Conservation (phyloP, 2,888 invertebrate species). For the Maniola hyperantus region DNA sequence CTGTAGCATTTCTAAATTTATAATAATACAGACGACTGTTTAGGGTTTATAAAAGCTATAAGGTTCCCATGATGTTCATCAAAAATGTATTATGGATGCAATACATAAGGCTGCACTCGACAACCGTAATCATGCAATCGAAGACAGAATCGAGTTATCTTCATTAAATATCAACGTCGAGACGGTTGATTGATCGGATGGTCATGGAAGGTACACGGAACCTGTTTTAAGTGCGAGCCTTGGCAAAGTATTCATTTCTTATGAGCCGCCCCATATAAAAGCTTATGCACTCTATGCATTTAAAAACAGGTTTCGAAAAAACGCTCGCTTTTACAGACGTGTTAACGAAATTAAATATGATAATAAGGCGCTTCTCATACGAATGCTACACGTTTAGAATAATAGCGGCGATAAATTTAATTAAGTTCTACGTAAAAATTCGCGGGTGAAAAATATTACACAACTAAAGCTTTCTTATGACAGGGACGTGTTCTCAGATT, state of each 20-base stretch:
- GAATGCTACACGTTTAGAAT: constrained; percentile 1
- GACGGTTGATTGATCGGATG: constrained; percentile 31
- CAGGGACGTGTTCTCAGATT: too few relatives aligned
- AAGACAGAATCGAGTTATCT: constrained; percentile 17
- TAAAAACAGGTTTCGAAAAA: constrained; percentile 24
- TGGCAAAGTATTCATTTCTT: constrained; percentile 22
- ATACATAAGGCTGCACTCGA: not conserved
- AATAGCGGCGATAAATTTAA: not conserved
- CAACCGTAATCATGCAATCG: constrained; percentile 9
- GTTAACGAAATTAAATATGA: constrained; percentile 19
- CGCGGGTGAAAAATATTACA: not conserved
- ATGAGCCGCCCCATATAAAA: constrained; percentile 21
- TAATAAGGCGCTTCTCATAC: constrained; percentile 19
- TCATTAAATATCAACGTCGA: constrained; percentile 9
- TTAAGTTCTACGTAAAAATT: not conserved
- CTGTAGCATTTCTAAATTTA: too few relatives aligned
- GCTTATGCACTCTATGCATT: constrained; percentile 21
- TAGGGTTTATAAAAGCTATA: too few relatives aligned
- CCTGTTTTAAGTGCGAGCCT: constrained; percentile 36
- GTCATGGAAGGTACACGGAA: constrained; percentile 22
- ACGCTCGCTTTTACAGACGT: constrained; percentile 18
- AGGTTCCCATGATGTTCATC: too few relatives aligned
- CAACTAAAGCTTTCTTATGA: not conserved
- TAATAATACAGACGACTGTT: too few relatives aligned
- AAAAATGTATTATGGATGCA: not conserved